Evolutionary conservation across 92 coral and sea anemone species (phyloP).

Genomic region (Porites evermanni): DNA sequence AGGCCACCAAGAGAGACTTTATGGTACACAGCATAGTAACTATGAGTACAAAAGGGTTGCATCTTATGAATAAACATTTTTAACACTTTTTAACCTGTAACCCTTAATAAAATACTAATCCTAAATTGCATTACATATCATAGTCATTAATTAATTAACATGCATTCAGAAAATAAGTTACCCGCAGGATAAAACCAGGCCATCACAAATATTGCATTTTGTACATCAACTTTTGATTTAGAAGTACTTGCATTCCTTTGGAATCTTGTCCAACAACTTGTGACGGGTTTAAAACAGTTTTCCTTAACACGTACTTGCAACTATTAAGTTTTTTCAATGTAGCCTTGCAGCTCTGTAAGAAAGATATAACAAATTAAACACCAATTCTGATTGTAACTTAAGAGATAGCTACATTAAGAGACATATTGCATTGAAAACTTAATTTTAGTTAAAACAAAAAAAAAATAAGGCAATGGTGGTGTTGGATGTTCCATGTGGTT

Average conservation of each 20-base stretch:
- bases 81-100: constrained; percentile 22
- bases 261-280: constrained; percentile 3
- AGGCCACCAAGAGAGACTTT: neutral
- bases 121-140: constrained; percentile 36
- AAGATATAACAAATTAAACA: neutral
- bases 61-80: constrained; percentile 23
- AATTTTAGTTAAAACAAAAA: no score
- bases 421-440: no score
- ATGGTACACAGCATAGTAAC: constrained; percentile 1
- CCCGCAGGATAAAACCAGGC: constrained; percentile 56
- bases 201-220: constrained; percentile 31
- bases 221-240: constrained; percentile 14
- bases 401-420: neutral
- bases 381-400: neutral
- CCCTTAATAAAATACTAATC: constrained; percentile 52
- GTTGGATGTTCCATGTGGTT: no score
- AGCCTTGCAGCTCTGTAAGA: constrained; percentile 40
- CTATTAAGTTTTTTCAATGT: constrained; percentile 25
- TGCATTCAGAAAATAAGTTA: constrained; percentile 82
- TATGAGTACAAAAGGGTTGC: constrained; percentile 40
- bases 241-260: constrained; percentile 15
- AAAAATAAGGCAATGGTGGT: no score
- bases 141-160: constrained; percentile 39
- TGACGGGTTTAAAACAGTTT: constrained; percentile 13
- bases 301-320: constrained; percentile 11